phyloP scores from a whole-genome alignment of 2,797 vertebrate species.

The Aythya fuligula region DNA sequence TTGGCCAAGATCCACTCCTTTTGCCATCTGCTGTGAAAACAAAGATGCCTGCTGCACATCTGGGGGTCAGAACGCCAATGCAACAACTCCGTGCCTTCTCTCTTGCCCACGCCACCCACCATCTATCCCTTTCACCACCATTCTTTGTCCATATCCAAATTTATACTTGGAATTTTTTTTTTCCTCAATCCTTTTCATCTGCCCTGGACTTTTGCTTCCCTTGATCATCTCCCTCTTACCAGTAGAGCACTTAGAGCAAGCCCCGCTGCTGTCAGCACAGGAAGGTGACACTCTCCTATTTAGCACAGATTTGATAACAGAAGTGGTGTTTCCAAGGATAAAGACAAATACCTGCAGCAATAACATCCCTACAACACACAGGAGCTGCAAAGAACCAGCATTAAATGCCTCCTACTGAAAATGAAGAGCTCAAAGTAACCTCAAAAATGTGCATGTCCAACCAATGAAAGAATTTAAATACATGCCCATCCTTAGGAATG shows the following conservation, averaged over 20 bases:
- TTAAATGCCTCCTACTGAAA: background rate
- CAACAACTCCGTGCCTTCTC: background rate
- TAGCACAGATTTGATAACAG: background rate
- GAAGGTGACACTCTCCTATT: background rate
- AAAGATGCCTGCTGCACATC: background rate
- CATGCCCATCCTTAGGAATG: background rate
- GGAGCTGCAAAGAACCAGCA: background rate
- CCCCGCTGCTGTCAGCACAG: conserved; percentile 25
- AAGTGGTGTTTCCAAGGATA: conserved; percentile 1
- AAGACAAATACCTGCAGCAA: background rate
- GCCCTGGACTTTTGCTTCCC: background rate
- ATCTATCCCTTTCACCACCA: background rate
- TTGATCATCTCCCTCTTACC: background rate
- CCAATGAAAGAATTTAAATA: background rate
- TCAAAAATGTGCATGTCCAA: background rate
- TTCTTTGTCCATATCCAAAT: background rate
- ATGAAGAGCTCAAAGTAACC: background rate
- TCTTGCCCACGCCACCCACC: background rate
- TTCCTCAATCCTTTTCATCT: background rate
- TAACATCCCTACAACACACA: background rate
- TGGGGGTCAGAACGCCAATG: background rate
- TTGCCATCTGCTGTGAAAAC: background rate
- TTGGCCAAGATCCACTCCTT: background rate
- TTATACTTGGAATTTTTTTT: background rate
- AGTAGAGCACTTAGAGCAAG: background rate